Percentiles rank a stretch among this genome's conserved stretches.
Evolutionary conservation across 2,888 invertebrate genomes (phyloP).

Genomic region (Macaria liturata): DNA sequence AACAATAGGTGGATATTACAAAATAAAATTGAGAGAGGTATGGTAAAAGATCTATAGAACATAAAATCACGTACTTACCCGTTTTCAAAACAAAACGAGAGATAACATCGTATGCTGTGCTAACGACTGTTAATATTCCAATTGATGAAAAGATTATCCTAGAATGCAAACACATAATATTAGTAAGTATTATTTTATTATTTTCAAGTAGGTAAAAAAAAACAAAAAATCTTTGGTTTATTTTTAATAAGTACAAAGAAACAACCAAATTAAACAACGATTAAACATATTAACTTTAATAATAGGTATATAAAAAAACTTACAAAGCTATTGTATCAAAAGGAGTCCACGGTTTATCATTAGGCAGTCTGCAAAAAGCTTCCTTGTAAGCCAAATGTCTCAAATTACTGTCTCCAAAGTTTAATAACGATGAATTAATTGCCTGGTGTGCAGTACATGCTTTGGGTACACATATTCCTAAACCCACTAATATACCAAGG

Average conservation of each 20-base stretch:
- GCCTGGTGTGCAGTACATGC: not conserved
- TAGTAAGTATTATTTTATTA: too few relatives aligned
- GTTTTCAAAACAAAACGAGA: not conserved
- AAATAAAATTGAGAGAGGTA: too few relatives aligned
- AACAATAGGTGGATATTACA: too few relatives aligned
- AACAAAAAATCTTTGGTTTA: too few relatives aligned
- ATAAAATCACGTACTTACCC: not conserved
- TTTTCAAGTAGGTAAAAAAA: too few relatives aligned
- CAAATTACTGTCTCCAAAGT: too few relatives aligned
- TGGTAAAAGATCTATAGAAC: too few relatives aligned
- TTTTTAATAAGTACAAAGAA: too few relatives aligned
- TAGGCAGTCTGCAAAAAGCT: conserved; percentile 6
- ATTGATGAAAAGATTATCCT: conserved; percentile 1
- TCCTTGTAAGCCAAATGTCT: not conserved
- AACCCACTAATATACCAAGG: not conserved
- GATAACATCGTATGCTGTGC: conserved; percentile 1
- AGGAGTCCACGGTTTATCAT: conserved; percentile 11
- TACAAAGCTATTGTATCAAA: conserved; percentile 7
- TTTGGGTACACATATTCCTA: conserved; percentile 1
- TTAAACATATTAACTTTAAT: too few relatives aligned
- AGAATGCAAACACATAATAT: not conserved
- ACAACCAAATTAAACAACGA: too few relatives aligned
- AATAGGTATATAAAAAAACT: not conserved
- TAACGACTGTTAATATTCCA: conserved; percentile 1
- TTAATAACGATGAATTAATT: not conserved